Evolutionary conservation across 92 coral and sea anemone genomes (phyloP), one percentile per base, ranked within the genome.

Genomic region (Zoanthus gigantus): DNA sequence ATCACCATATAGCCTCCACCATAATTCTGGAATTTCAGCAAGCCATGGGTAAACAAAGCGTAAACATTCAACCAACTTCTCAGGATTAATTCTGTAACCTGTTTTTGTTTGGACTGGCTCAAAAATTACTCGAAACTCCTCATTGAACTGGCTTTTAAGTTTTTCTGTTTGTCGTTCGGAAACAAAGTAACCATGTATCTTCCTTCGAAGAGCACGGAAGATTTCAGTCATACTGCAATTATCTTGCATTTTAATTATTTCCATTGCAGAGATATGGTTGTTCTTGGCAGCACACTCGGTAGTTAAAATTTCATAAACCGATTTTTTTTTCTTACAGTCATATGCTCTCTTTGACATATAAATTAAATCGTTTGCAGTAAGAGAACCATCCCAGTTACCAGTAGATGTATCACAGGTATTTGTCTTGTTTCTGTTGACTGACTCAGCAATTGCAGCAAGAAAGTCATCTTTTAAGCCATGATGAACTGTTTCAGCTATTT

Each of bases 351-450:
- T 88, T 0, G 86, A 73, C 15, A 88, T n/a, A 58, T 71, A 53
- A 45, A 88, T 69, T 71, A 88, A 69, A 68, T 88, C 90, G 14
- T 88, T 63, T 32, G 78, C 80, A n/a, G 86, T 7, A 60, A 88
- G 63, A 34, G 17, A 56, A 42, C 90, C 90, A 88, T 88, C 86
- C 86, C 86, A 79, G n/a, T 69, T 30, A 9, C 73, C 77, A 78
- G 14, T 31, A 12, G 72, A 47, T 61, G 69, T 16, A 61, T 61
- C 28, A 69, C 45, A 10, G 45, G 37, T 8, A 31, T 69, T 69
- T 17, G 7, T 15, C 54, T 53, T 30, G 16, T 37, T 56, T 68
- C 72, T 88, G 50, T 42, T 71, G 6, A 47, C 90, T 57, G 86
- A 3, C 32, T 88, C 86, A 9, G 81, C 86, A 30, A 53, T 53